phyloP scores from a whole-genome alignment of 1,140 invertebrate species.

The Drosophila miranda region DNA sequence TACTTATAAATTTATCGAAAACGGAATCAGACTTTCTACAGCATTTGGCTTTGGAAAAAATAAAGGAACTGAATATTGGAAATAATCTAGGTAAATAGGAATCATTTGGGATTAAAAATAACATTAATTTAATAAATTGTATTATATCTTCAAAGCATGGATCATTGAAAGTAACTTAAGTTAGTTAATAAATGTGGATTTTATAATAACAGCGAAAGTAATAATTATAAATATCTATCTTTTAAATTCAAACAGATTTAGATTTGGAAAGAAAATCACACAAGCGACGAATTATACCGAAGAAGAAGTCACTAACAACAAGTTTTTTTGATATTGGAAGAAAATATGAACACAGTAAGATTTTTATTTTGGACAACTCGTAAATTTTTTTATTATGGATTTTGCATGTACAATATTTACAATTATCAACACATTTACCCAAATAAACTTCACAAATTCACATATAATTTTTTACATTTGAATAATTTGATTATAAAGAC shows the following conservation, averaged over 20 bases:
- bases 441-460: too few relatives aligned
- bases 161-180: neutral
- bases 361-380: too few relatives aligned
- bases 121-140: neutral
- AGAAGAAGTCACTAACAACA: slow-evolving; percentile 92
- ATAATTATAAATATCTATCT: neutral
- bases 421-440: too few relatives aligned
- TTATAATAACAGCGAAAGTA: neutral
- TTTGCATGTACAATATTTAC: too few relatives aligned
- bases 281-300: slow-evolving; percentile 90
- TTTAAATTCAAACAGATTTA: slow-evolving; percentile 5
- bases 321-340: slow-evolving; percentile 91
- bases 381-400: too few relatives aligned
- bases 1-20: slow-evolving; percentile 89
- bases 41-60: slow-evolving; percentile 92
- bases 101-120: neutral
- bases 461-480: too few relatives aligned
- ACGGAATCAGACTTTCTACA: slow-evolving; percentile 91
- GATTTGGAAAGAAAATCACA: slow-evolving; percentile 84
- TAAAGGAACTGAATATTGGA: slow-evolving; percentile 93
- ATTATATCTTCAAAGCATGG: too few relatives aligned
- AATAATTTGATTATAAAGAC: slow-evolving; percentile 20
- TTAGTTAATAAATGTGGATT: neutral
- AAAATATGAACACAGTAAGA: slow-evolving; percentile 88
- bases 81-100: slow-evolving; percentile 84